phyloP scores from a whole-genome alignment of 35 echinoderm and acorn worm species.

The Ophioderma brevispina region DNA sequence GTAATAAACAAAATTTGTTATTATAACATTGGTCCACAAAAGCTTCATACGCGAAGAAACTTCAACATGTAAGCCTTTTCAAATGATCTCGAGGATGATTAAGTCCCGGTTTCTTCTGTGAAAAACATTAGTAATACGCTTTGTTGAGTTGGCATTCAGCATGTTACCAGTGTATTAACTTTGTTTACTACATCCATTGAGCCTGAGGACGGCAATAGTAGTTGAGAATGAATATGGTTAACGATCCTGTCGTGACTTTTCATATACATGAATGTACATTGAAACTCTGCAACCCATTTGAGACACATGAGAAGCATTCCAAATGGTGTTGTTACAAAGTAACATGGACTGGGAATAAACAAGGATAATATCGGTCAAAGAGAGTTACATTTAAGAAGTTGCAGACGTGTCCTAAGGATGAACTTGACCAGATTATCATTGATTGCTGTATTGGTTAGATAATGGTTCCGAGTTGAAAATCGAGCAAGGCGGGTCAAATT shows the following conservation, averaged over 20 bases:
- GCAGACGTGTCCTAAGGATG: no score
- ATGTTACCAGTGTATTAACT: no score
- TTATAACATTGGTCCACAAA: neutral
- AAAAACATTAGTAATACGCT: neutral
- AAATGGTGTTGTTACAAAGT: neutral
- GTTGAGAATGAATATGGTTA: neutral
- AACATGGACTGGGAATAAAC: neutral
- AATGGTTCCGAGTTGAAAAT: no score
- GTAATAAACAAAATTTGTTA: neutral
- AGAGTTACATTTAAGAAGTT: no score
- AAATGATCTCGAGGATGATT: neutral
- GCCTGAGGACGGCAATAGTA: no score
- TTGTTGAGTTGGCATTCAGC: no score
- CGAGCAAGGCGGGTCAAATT: no score
- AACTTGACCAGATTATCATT: no score
- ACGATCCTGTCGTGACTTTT: neutral
- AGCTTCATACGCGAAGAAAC: neutral
- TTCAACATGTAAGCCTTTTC: neutral
- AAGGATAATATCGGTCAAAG: neutral
- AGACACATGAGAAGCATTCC: neutral
- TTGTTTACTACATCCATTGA: no score
- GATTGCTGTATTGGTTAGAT: no score
- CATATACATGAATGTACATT: neutral
- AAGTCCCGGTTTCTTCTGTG: neutral
- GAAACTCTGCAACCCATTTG: neutral